A percentile compares a stretch with the other conserved stretches of the same genome.
Conservation (phyloP, 2,888 invertebrate genomes). For the Lapara coniferarum region DNA sequence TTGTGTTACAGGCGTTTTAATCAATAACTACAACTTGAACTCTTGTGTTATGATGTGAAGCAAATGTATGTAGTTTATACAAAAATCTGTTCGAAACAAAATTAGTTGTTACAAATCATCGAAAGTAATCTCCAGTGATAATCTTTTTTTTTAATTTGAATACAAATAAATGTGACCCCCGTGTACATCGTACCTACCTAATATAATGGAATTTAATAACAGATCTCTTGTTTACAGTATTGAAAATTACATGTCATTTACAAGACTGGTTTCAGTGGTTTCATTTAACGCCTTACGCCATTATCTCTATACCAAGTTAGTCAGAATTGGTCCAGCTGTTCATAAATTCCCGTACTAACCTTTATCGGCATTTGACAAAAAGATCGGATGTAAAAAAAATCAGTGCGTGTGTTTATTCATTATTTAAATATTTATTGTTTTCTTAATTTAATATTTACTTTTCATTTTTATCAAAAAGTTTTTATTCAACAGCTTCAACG, state of each 20-base stretch:
- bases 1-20: background rate
- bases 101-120: conserved; percentile 18
- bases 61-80: conserved; percentile 12
- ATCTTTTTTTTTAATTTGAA: background rate
- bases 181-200: conserved; percentile 45
- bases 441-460: no score
- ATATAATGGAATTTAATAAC: conserved; percentile 63
- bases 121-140: conserved; percentile 7
- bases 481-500: no score
- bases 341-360: no score
- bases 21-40: conserved; percentile 1
- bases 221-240: conserved; percentile 83
- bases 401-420: no score
- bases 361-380: no score
- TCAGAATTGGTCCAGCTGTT: background rate
- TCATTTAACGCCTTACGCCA: conserved; percentile 86
- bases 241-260: conserved; percentile 82
- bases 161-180: conserved; percentile 18
- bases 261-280: conserved; percentile 78
- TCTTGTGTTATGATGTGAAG: conserved; percentile 8
- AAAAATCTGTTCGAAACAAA: conserved; percentile 11
- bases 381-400: no score
- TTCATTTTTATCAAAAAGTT: no score
- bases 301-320: background rate
- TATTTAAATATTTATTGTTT: no score